A percentile compares a stretch with the other conserved stretches of the same genome.
These are phyloP conservation scores for Scaptomyza hsui DNA, from an alignment of 1,140 invertebrate species.

Conservation along the genomic window DNA sequence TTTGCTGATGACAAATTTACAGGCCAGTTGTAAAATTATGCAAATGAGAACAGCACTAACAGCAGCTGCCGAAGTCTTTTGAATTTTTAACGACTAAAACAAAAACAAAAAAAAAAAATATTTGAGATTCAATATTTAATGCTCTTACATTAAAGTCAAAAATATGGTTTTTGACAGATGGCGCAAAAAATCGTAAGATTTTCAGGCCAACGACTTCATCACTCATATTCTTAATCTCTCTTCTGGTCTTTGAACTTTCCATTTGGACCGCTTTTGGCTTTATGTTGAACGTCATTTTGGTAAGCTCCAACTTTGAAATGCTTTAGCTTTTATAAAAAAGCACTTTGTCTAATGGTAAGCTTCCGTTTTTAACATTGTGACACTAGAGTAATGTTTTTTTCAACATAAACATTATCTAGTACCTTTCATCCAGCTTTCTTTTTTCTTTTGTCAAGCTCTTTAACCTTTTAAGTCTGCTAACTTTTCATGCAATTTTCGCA, in stretches of 20 bases:
- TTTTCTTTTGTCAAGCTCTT: too few species aligned
- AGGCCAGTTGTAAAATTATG: slow-evolving; percentile 39
- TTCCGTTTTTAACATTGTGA: too few species aligned
- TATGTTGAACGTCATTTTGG: neutral
- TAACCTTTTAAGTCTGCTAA: neutral
- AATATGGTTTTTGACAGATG: slow-evolving; percentile 9
- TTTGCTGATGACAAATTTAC: slow-evolving; percentile 37
- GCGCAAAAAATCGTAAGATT: neutral
- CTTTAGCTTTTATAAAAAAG: too few species aligned
- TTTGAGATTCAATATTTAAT: slow-evolving; percentile 2
- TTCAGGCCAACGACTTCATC: neutral
- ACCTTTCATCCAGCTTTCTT: too few species aligned
- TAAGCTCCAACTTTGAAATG: too few species aligned
- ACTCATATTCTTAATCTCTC: neutral
- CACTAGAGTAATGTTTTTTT: too few species aligned
- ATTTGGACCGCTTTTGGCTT: neutral
- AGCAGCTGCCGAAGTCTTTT: slow-evolving; percentile 26
- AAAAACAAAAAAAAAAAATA: neutral
- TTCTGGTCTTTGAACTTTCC: neutral
- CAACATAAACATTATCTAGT: too few species aligned
- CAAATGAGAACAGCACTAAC: slow-evolving; percentile 26
- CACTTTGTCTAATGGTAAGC: too few species aligned
- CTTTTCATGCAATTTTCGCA: neutral
- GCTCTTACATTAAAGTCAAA: neutral
- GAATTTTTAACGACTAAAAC: slow-evolving; percentile 24